Evolutionary conservation across 1,140 invertebrate genomes (phyloP), one percentile per base, ranked within the genome.

Genomic region (Calephelis virginiensis): DNA sequence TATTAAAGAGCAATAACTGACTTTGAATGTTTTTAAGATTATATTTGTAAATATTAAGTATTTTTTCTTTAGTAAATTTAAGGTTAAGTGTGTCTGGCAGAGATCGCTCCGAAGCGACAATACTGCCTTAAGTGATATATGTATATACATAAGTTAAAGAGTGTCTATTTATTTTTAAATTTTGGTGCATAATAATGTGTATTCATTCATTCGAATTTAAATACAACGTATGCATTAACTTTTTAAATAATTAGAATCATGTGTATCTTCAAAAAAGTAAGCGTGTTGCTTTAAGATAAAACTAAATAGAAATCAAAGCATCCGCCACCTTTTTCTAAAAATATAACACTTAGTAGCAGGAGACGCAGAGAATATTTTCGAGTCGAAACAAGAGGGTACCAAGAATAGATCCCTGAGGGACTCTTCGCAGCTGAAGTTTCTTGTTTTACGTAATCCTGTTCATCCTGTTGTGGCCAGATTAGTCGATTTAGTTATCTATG

Each of bases 321-420:
- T 75, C 69, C 71, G 75, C 77, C 72, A 73, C 53, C 75, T 76
- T 79, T 81, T 84, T 90, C 88, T 90, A 86, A 82, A 87, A 87
- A 90, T 90, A 90, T 79, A 76, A 75, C 83, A 85, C 84, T 89
- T 86, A 89, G 78, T 63, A 59, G 71, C 73, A 73, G 76, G 77
- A 80, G 75, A 73, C 69, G 75, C 79, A 83, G 85, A 88, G 83
- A 77, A 80, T 81, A 82, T 82, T 79, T 78, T 81, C 71, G 80
- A 83, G 69, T 64, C 13, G 63, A 64, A 64, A 56, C 63, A 69
- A 74, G 81, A 82, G 85, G 83, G 85, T 74, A 72, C 81, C 83
- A 70, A 85, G 80, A 89, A 89, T 89, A 89, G 85, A 78, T 90
- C 86, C 88, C 86, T 80, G 76, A 73, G 88, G 84, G 85, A 90